phyloP scores from a whole-genome alignment of 2,113 vertebrate genomes.

The Rhinogobius similis region DNA sequence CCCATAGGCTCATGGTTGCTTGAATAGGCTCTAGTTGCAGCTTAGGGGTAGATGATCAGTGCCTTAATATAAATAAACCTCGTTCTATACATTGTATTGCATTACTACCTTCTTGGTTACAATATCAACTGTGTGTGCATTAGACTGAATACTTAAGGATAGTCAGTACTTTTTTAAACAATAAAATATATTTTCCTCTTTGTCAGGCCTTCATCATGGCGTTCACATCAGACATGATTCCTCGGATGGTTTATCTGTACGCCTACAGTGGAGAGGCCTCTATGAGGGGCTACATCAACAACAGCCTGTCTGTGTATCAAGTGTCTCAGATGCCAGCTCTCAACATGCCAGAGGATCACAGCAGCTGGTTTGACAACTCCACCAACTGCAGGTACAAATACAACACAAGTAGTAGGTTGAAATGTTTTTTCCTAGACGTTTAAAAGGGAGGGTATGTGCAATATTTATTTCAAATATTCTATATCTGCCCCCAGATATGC shows the following conservation, averaged over 20 bases:
- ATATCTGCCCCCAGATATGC: too few relatives aligned
- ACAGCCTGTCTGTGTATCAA: constrained; percentile 89
- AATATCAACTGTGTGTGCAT: too few relatives aligned
- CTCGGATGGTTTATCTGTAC: constrained; percentile 92
- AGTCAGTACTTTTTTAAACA: neutral
- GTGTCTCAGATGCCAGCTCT: constrained; percentile 77
- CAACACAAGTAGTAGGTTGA: neutral
- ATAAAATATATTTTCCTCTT: neutral
- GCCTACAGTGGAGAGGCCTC: constrained; percentile 66
- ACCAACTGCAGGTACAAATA: constrained; percentile 88
- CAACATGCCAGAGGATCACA: constrained; percentile 70
- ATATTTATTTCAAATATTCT: too few relatives aligned
- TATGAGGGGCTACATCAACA: constrained; percentile 88
- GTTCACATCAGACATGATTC: constrained; percentile 98
- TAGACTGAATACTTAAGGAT: neutral
- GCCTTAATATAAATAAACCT: too few relatives aligned
- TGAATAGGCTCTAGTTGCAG: too few relatives aligned
- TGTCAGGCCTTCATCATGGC: constrained; percentile 94
- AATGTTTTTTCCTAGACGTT: neutral
- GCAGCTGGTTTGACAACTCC: constrained; percentile 61
- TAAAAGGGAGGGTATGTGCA: too few relatives aligned
- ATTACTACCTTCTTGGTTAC: too few relatives aligned
- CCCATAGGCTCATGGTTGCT: too few relatives aligned
- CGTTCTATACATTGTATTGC: too few relatives aligned
- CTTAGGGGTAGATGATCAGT: too few relatives aligned